These are phyloP conservation scores for Mus musculus DNA, from an alignment of 2,113 vertebrate genomes.

Conservation along the genomic window DNA sequence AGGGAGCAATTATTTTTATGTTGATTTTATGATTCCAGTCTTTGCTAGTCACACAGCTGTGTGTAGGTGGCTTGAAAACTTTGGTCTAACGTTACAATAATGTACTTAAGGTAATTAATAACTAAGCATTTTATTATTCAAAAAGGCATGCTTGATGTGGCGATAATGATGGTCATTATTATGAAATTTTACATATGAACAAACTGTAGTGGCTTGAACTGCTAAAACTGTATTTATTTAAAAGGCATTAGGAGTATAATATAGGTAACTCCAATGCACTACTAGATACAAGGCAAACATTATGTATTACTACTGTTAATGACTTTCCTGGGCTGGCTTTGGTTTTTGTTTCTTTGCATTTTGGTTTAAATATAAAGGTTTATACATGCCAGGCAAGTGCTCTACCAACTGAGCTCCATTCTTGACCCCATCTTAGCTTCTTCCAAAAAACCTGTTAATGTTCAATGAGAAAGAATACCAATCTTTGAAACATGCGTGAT, in stretches of 20 bases:
- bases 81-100: conserved; percentile 28
- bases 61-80: conserved; percentile 30
- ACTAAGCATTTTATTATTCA: conserved; percentile 43
- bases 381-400: not conserved
- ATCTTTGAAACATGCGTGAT: not conserved
- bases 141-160: not conserved
- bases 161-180: conserved; percentile 53
- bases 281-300: not conserved
- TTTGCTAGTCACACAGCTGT: conserved; percentile 11
- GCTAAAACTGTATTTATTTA: conserved; percentile 38
- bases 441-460: not conserved
- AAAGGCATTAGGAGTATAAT: conserved; percentile 27
- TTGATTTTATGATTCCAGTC: conserved; percentile 33
- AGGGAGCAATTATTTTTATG: conserved; percentile 20
- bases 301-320: conserved; percentile 5
- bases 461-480: not conserved
- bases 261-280: not conserved
- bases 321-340: not conserved
- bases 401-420: not conserved
- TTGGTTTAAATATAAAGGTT: not conserved
- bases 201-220: conserved; percentile 39
- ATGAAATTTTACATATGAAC: conserved; percentile 31
- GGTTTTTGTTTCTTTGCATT: not conserved
- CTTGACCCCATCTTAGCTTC: not conserved
- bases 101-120: conserved; percentile 42